Percentiles rank a stretch among this genome's conserved stretches.
Evolutionary conservation across 2,888 invertebrate genomes (phyloP).

Genomic region (Macroteleia sp.): DNA sequence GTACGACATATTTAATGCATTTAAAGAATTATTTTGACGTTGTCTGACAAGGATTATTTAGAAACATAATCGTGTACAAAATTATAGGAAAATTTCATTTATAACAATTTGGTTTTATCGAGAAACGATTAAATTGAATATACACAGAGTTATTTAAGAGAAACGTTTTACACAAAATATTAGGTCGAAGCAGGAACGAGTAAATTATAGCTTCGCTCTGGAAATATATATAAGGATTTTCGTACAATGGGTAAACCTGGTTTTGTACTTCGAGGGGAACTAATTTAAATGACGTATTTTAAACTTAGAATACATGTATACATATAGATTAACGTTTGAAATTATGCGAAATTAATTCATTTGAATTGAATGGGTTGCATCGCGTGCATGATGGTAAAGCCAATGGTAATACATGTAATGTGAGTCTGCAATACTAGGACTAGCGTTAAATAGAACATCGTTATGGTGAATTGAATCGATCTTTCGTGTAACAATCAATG

Average conservation of each 20-base stretch:
- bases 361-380: constrained; percentile 50
- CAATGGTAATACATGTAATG: constrained; percentile 53
- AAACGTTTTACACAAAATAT: background rate
- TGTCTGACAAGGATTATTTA: too few species aligned
- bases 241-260: constrained; percentile 18
- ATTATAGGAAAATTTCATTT: too few species aligned
- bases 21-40: too few species aligned
- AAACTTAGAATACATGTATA: constrained; percentile 5
- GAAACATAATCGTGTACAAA: too few species aligned
- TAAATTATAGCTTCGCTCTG: constrained; percentile 7
- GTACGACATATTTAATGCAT: too few species aligned
- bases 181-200: background rate
- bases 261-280: constrained; percentile 18
- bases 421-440: constrained; percentile 38
- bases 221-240: constrained; percentile 7
- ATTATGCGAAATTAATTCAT: constrained; percentile 62
- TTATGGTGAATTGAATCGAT: constrained; percentile 63
- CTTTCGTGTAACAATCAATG: constrained; percentile 57
- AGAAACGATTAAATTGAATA: too few species aligned
- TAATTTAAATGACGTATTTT: constrained; percentile 25
- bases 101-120: too few species aligned
- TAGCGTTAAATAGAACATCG: constrained; percentile 59
- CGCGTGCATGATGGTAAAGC: constrained; percentile 53
- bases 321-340: constrained; percentile 16
- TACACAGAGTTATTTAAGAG: background rate